Evolutionary conservation across 2,888 invertebrate genomes (phyloP), one percentile per base, ranked within the genome.

Genomic region (Pteria penguin): DNA sequence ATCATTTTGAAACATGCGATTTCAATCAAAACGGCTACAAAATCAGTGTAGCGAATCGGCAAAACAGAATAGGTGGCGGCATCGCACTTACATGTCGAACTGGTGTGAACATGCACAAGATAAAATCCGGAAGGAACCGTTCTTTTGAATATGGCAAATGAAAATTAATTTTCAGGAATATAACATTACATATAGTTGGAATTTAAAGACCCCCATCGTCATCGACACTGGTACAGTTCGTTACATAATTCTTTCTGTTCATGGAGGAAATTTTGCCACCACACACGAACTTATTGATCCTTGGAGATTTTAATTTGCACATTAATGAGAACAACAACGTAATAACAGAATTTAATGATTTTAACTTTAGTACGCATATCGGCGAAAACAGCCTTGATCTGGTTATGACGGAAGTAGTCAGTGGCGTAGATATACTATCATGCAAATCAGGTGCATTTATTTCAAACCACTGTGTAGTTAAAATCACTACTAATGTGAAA

Each of bases 1-100:
- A 74, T 32, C 73, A 78, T 61, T 74, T 29, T 70, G 67, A 74
- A 71, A 72, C 66, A 26, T 74, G 57, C 22, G 70, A 74, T 57
- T 65, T 77, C 29, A 72, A 76, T 57, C 68, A 76, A 58, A 58
- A 70, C 26, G 65, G 69, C 5, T 73, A 65, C 32, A 73, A 65
- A 73, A 55, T 73, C 8, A 45, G 45, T 18, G 45, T 45, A 14
- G 45, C 45, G 45, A 45, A 45, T 45, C 8, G 45, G 18, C 45
- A 45, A 45, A 45, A 45, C 18, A 45, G 45, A 45, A 45, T 14
- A 14, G 45, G 45, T 18, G 45, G 45, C 8, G 45, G 45, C 18
- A 45, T 45, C 8, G 45, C 45, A 45, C 45, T 45, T 45, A 18
- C 45, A 45, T 45, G 45, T 18, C 45, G 18, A 8, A 14, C 45